Base-by-base conservation (phyloP, 1,140 invertebrate genomes). In the Brachionus koreanus region DNA sequence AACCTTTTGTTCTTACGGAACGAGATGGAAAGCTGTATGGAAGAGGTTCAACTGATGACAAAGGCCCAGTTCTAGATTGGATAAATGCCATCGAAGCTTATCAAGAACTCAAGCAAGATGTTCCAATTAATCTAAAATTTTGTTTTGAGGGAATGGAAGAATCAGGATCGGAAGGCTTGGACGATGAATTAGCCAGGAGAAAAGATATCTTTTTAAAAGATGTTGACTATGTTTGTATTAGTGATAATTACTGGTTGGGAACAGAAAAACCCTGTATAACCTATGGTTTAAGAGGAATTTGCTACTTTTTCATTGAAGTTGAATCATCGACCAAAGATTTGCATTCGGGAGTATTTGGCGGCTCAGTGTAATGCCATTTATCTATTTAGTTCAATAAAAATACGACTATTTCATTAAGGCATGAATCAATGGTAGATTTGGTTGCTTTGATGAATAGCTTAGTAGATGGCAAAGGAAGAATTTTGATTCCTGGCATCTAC, bases 111-210 rank as follows among this genome's bases (percentile, higher is more conserved):
- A 83, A 84, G 7, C 84, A 85, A 65, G 90, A 92, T 82, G 86
- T 98, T 57, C 96, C 97, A 23, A 92, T 98, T 0, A 98, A 98
- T 88, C 88, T 89, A 43, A 85, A 94, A 91, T 98, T 98, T 89
- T 91, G 94, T 19, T 95, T 98, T 87, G 97, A 99, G 91, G 96
- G 94, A 61, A 99, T 99, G 97, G 97, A 99, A 90, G 97, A 99
- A 88, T 93, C 92, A 85, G 96, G 97, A 6, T 98, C 95, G 83
- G 94, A 95, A 88, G 97, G 97, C 35, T 89, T 99, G 10, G 95
- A 98, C 87, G 93, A 95, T 3, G 87, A 98, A 13, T 89, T 99
- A 1, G 89, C 91, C 7, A 39, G 42, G 7, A 3, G 25, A 19
- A 82, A 83, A 49, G 61, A 83, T 19, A 76, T 46, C 19, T 76